phyloP scores from a whole-genome alignment of 2,797 vertebrate genomes.

The Atherinosoma microstoma region DNA sequence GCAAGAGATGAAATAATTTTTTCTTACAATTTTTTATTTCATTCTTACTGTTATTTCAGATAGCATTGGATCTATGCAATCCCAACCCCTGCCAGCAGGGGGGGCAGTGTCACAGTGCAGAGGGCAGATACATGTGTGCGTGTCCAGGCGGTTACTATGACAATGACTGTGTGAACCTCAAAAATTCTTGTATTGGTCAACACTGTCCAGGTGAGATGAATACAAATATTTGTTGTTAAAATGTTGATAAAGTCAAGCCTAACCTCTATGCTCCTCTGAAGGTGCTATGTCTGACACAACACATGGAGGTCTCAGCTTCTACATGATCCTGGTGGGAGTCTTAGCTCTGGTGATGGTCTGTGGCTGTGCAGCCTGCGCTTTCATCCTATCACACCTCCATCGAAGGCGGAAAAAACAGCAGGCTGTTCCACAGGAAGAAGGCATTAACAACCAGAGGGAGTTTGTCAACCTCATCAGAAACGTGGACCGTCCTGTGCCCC shows the following conservation, averaged over 20 bases:
- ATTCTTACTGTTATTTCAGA: slow-evolving; percentile 58
- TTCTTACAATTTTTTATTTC: neutral
- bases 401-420: slow-evolving; percentile 78
- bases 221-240: too few relatives aligned
- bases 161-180: slow-evolving; percentile 77
- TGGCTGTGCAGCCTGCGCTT: slow-evolving; percentile 67
- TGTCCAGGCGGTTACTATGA: slow-evolving; percentile 83
- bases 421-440: slow-evolving; percentile 70
- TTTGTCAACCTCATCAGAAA: slow-evolving; percentile 86
- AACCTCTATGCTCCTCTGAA: slow-evolving; percentile 27
- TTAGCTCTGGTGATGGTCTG: slow-evolving; percentile 74
- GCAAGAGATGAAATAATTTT: neutral
- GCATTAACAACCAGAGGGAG: slow-evolving; percentile 87
- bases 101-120: slow-evolving; percentile 71
- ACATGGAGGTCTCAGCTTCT: slow-evolving; percentile 68
- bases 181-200: slow-evolving; percentile 77
- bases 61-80: slow-evolving; percentile 76
- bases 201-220: slow-evolving; percentile 79
- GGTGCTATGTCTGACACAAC: slow-evolving; percentile 73
- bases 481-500: slow-evolving; percentile 72
- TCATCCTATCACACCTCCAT: slow-evolving; percentile 79
- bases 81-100: slow-evolving; percentile 85
- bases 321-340: slow-evolving; percentile 79
- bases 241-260: neutral
- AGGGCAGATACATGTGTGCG: slow-evolving; percentile 77